Evolutionary conservation across 2,888 invertebrate genomes (phyloP), one percentile per base, ranked within the genome.

Genomic region (Drosophila mercatorum): DNA sequence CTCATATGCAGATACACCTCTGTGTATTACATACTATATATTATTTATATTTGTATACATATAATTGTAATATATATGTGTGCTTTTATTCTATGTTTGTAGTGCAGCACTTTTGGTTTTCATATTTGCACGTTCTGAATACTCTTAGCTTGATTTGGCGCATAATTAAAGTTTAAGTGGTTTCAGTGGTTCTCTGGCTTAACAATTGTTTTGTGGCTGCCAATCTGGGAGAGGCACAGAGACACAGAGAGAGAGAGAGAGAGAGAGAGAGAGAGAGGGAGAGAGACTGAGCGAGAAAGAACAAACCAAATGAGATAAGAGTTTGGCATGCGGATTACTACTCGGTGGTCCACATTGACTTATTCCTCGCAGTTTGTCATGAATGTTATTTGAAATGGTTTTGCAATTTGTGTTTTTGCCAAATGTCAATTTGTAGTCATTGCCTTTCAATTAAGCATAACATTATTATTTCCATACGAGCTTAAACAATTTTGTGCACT

Each of bases 141-240:
- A 71, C 49, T 62, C 49, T 68, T 63, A 65, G 41, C 28, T 55
- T 77, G 66, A 71, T 68, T 82, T 78, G 71, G 64, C 55, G 75
- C 80, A 85, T 80, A 89, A 90, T 90, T 82, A 62, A 71, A 75
- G 69, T 63, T 60, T 63, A 78, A 74, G 78, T 80, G 74, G 69
- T 73, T 79, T 40, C 57, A 68, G 58, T 70, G 74, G 79, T 58
- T 66, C 40, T 26, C 34, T 60, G 41, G 49, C 74, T 60, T 61
- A 72, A 59, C 70, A 63, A 74, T 75, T 76, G 72, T 67, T 82
- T 72, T 83, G 73, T 53, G 69, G 70, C 63, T 66, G 64, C 40
- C 58, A 31, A 40, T 53, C 2, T 5, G 36, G 14, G 11, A 57
- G 17, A n/a, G 36, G 2, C 22, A 22, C 22, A 11, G 26, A 7